Evolutionary conservation across 2,113 vertebrate species (phyloP), one percentile per base, ranked within the genome.

Genomic region (Malurus cyaneus): DNA sequence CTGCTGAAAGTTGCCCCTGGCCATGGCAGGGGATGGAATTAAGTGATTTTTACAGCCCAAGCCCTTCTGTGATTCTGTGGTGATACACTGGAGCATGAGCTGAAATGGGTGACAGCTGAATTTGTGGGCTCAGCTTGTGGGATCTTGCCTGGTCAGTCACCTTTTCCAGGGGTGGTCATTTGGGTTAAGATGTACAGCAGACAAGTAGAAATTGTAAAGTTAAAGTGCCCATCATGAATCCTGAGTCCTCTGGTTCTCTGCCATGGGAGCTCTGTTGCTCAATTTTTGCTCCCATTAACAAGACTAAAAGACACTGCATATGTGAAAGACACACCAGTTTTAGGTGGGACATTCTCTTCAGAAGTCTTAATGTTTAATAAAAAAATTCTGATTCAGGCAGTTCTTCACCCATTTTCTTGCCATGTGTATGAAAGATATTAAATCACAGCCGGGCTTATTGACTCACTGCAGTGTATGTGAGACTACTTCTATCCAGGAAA

Each of bases 371-470:
- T 7, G 4, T 41, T 18, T 49, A 34, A 50, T 82, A 31, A 44
- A 31, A 88, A 39, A 85, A 74, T 53, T 7, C 6, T 9, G 15
- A 79, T 54, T 49, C n/a, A 49, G 26, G 36, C 8, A 52, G 11
- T 36, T 88, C 29, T 28, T 64, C 24, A 31, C 8, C 16, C 32
- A 47, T 60, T 82, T 74, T 79, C 2, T 18, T 79, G 49, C 19
- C 29, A 46, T 18, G 5, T 32, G 2, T 44, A 23, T 0, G 0
- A n/a, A 86, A 39, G 21, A 54, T 11, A 56, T 5, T 34, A 74
- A 85, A 50, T 25, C 44, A 47, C 17, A 85, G 17, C 8, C 44
- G n/a, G 16, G 14, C 1, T 89, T 86, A 39, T 16, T 88, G 42
- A 26, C 56, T 60, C 59, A 46, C 5, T 77, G 12, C 29, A 65